A percentile compares a stretch with the other conserved stretches of the same genome.
phyloP scores from a whole-genome alignment of 2,113 vertebrate species.

The Felis catus region DNA sequence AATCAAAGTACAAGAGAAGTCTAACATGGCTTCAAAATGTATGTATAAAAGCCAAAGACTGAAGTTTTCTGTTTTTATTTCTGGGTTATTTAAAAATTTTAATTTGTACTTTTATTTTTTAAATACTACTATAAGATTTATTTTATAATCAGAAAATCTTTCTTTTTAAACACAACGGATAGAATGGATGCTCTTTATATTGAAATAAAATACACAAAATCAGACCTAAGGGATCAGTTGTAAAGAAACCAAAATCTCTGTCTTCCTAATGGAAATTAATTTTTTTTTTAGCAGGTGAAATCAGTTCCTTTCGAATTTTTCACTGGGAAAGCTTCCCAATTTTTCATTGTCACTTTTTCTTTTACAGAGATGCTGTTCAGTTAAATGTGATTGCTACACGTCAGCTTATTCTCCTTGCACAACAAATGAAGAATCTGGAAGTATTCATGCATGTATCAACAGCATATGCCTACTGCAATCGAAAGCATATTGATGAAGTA shows the following conservation, averaged over 20 bases:
- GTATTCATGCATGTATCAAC: constrained; percentile 97
- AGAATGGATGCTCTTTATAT: constrained; percentile 3
- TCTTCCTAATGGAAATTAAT: constrained; percentile 17
- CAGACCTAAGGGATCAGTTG: constrained; percentile 29
- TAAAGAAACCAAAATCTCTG: constrained; percentile 23
- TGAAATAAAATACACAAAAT: constrained; percentile 52
- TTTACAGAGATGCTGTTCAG: constrained; percentile 94
- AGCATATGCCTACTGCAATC: constrained; percentile 97
- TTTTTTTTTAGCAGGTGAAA: constrained; percentile 32
- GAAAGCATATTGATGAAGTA: constrained; percentile 94
- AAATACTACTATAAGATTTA: background rate
- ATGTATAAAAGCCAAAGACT: background rate
- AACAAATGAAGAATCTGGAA: constrained; percentile 94
- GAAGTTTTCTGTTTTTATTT: background rate
- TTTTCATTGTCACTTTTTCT: constrained; percentile 49
- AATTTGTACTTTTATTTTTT: constrained; percentile 24
- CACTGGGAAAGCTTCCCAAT: background rate
- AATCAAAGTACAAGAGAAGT: background rate
- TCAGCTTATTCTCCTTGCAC: constrained; percentile 92
- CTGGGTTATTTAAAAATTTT: background rate
- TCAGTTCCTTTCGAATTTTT: background rate
- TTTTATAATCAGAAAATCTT: constrained; percentile 28
- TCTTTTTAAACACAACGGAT: background rate
- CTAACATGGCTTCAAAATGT: background rate
- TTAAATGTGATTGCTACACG: constrained; percentile 96